Base-by-base conservation (phyloP, 1,140 invertebrate genomes). In the Holcopasites calliopsidis region DNA sequence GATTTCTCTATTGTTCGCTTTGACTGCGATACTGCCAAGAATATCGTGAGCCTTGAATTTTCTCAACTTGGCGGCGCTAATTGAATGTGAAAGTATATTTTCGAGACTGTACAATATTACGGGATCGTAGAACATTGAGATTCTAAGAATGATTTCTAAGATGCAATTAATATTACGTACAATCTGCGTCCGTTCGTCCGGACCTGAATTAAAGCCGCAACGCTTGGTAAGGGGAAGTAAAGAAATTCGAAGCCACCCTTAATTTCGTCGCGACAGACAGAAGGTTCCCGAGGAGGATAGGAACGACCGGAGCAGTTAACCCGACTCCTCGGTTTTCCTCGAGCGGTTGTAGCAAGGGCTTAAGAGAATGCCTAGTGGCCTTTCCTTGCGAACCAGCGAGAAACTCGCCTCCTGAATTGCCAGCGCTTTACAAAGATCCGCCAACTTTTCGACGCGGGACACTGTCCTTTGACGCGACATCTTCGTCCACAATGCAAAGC, bases 361-460 rank as follows among this genome's bases (percentile, higher is more conserved):
- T 35, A 62, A 74, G 50, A 66, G 35, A 66, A 74, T 47, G 71
- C 71, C 70, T n/a, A 62, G 50, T 38, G 62, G 50, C 50, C 38
- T 64, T 74, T 74, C n/a, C 71, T 74, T 66, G 62, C 71, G 16
- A 55, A 16, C 23, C 3, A 16, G 52, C 47, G n/a, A 64, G 44
- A 79, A 75, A 65, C 54, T n/a, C n/a, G n/a, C 52, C 52, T 10
- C 42, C 31, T 52, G 65, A 69, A 64, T 58, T 54, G 77, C 23
- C 38, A 52, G 28, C 70, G 50, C 62, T 74, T 61, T 62, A 75
- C 70, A 69, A 75, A 75, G 71, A 66, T 66, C 71, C 38, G 35
- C 38, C 35, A 66, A 74, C 50, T 74, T 74, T 55, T 66, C 61
- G 49, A 38, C 21, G 38, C n/a, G 49, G 47, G 70, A 64, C 58